Conservation (phyloP, 2,797 vertebrate species). For the Amblyraja radiata region DNA sequence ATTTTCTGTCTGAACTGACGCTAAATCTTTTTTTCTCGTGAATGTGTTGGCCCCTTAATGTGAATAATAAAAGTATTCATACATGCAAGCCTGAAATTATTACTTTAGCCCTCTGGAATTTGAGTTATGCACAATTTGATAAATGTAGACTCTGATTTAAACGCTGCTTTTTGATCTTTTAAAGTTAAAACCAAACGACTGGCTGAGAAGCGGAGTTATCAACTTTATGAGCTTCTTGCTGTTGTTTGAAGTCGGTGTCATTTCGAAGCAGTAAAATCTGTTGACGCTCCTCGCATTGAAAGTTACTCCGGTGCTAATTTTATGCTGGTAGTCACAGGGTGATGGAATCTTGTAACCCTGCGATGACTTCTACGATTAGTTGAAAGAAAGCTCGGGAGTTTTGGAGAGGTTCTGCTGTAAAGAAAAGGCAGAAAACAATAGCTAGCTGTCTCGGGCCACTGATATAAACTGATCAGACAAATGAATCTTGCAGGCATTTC, state of each 20-base stretch:
- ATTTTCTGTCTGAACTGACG: constrained; percentile 45
- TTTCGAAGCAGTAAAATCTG: constrained; percentile 54
- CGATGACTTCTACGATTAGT: constrained; percentile 86
- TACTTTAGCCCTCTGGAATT: not conserved
- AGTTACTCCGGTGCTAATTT: constrained; percentile 71
- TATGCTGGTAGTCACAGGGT: constrained; percentile 67
- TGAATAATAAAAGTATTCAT: not conserved
- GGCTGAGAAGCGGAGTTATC: not conserved
- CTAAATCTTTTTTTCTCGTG: constrained; percentile 38
- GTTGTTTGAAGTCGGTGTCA: constrained; percentile 7
- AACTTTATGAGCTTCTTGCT: not conserved
- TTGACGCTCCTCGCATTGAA: constrained; percentile 61
- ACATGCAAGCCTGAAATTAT: not conserved
- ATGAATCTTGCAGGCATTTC: constrained; percentile 99
- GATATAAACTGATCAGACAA: constrained; percentile 96
- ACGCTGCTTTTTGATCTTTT: not conserved
- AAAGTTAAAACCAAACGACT: not conserved
- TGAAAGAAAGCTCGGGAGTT: constrained; percentile 62
- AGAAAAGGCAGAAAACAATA: constrained; percentile 86
- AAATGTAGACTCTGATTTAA: not conserved
- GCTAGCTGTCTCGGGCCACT: constrained; percentile 80
- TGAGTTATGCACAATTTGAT: too few species aligned
- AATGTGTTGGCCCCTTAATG: not conserved
- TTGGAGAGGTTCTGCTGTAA: constrained; percentile 73
- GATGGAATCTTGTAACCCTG: constrained; percentile 84